Conservation (phyloP, 2,113 vertebrate genomes). For the Takifugu bimaculatus region DNA sequence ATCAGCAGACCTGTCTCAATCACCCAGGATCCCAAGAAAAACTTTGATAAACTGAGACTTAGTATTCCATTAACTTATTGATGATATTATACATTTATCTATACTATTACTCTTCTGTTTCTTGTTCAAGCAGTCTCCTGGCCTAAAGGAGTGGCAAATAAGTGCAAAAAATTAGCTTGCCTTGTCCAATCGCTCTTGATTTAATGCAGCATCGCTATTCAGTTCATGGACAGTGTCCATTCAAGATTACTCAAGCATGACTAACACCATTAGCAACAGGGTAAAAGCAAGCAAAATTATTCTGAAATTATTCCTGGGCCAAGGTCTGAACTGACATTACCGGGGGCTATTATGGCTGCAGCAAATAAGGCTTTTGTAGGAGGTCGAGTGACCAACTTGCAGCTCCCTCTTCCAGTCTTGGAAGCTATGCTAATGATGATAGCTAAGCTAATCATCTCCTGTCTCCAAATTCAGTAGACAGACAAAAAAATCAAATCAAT, state of each 20-base stretch:
- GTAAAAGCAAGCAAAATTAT: constrained; percentile 62
- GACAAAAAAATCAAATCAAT: too few species aligned
- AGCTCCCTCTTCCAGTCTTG: too few species aligned
- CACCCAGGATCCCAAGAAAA: background rate
- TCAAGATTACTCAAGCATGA: constrained; percentile 65
- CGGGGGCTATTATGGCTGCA: constrained; percentile 32
- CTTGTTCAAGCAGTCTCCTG: constrained; percentile 14
- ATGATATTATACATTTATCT: too few species aligned
- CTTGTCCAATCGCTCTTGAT: constrained; percentile 30
- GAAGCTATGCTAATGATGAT: too few species aligned
- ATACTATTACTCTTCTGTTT: constrained; percentile 15
- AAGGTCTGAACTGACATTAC: constrained; percentile 45
- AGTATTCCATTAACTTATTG: too few species aligned
- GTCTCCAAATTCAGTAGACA: too few species aligned
- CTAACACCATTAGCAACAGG: constrained; percentile 62
- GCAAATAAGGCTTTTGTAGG: constrained; percentile 48
- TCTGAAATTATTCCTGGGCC: constrained; percentile 59
- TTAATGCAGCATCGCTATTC: constrained; percentile 40
- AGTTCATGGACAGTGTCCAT: constrained; percentile 59
- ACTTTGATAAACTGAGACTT: background rate
- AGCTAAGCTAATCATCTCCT: too few species aligned
- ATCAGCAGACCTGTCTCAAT: constrained; percentile 11
- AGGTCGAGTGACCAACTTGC: constrained; percentile 40
- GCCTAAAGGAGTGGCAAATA: constrained; percentile 31
- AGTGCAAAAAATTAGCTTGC: constrained; percentile 16